A percentile compares a stretch with the other conserved stretches of the same genome.
Conservation (phyloP, 2,113 vertebrate genomes). For the Alexandromys fortis region DNA sequence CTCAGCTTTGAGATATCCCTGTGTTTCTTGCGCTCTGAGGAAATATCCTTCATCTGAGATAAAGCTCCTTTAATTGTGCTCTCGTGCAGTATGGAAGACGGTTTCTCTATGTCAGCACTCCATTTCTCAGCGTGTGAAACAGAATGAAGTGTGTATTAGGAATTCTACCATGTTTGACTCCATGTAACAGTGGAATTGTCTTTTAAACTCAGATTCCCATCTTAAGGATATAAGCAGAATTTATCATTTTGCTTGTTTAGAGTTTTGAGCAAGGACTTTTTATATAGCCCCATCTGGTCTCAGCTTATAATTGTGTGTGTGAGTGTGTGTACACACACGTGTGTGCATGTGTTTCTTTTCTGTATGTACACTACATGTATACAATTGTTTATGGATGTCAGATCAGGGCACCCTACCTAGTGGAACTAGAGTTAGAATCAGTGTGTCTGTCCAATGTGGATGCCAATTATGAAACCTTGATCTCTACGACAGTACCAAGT, state of each 20-base stretch:
- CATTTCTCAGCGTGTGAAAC: background rate
- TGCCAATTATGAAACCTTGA: background rate
- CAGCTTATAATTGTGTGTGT: background rate
- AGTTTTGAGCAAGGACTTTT: background rate
- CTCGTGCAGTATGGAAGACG: background rate
- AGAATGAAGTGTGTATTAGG: background rate
- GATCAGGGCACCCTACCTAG: background rate
- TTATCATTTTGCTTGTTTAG: background rate
- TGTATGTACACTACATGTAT: background rate
- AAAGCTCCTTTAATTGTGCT: background rate
- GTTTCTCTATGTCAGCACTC: background rate
- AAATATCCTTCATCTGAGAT: background rate
- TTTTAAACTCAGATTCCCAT: background rate
- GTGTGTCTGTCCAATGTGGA: background rate
- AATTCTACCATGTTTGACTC: conserved; percentile 25
- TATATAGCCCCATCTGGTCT: background rate
- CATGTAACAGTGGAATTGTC: background rate
- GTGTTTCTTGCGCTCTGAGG: background rate
- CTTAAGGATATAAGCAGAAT: background rate
- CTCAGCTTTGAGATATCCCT: background rate
- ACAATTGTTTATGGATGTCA: background rate
- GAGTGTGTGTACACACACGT: background rate
- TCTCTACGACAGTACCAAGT: background rate
- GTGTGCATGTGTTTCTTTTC: too few species aligned
- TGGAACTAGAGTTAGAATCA: background rate